Base-by-base conservation (phyloP, 35 echinoderm and acorn worm species). In the Nesometra sesokonis region DNA sequence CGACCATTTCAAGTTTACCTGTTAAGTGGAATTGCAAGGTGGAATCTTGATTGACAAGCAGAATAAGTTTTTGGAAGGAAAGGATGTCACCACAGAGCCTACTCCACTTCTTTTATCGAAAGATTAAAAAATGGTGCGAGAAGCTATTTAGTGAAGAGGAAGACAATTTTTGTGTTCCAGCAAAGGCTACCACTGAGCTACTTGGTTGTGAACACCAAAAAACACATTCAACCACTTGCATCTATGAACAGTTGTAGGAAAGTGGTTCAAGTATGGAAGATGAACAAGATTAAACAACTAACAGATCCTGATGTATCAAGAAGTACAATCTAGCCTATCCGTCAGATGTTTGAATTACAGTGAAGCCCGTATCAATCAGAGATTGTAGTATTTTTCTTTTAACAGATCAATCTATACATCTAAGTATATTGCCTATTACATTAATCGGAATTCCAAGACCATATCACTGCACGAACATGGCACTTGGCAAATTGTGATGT, bases 1-100 rank as follows among this genome's bases (percentile, higher is more conserved):
- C 35, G 43, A 11, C 90, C 80, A 3, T 91, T 91, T 36, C 85
- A 91, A 34, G 90, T 91, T 15, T 91, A 91, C 36, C 85, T 90
- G 0, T 77, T 90, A 29, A 82, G 35, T 46, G 90, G 85, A 19
- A 87, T 91, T 35, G 82, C 33, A 21, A 13, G 90, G 11, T 91
- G 90, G 90, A 91, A 92, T 88, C 36, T 82, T 27, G 82, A 92
- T 32, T 9, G 76, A 0, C 47, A 88, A 46, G 52, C 91, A 35
- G 37, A 36, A 5, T 80, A 86, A 77, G 86, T 88, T 29, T 77
- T 77, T 13, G 91, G 91, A 23, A 37, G 78, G 37, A 85, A 92
- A 38, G 86, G 86, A 29, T 29, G 86, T n/a, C 84, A 46, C 30
- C 76, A 88, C 46, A 32, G 34, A 8, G 34, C 88, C 21, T 92